Conservation (phyloP, 1,140 invertebrate genomes). For the Capitella teleta region DNA sequence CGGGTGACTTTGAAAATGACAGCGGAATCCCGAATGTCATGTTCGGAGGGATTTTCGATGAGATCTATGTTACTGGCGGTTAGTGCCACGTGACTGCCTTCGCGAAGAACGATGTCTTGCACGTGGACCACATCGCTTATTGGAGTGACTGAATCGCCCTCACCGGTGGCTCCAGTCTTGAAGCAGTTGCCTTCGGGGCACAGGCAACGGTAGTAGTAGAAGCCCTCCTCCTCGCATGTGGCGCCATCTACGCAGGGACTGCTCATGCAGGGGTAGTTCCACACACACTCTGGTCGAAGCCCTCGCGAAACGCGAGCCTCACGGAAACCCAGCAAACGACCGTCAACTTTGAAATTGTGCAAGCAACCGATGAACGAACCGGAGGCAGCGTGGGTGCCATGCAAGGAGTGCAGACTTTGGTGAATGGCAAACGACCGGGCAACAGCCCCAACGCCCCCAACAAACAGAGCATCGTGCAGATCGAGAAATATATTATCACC, state of each 20-base stretch:
- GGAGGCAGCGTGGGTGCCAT: slow-evolving; percentile 16
- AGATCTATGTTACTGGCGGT: slow-evolving; percentile 68
- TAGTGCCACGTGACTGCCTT: slow-evolving; percentile 64
- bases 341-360: slow-evolving; percentile 50
- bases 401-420: slow-evolving; percentile 51
- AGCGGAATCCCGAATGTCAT: slow-evolving; percentile 64
- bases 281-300: slow-evolving; percentile 69
- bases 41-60: slow-evolving; percentile 64
- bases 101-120: slow-evolving; percentile 50
- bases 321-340: slow-evolving; percentile 56
- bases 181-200: slow-evolving; percentile 62
- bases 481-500: slow-evolving; percentile 65
- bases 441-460: slow-evolving; percentile 73
- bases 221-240: slow-evolving; percentile 64
- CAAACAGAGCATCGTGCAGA: slow-evolving; percentile 64
- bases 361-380: slow-evolving; percentile 44
- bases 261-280: slow-evolving; percentile 68
- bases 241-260: slow-evolving; percentile 62
- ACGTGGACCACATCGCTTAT: slow-evolving; percentile 53
- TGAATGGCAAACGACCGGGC: slow-evolving; percentile 59
- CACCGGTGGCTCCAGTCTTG: slow-evolving; percentile 48
- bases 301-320: slow-evolving; percentile 61
- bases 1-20: slow-evolving; percentile 68
- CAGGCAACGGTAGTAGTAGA: slow-evolving; percentile 69
- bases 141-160: slow-evolving; percentile 48